Base-by-base conservation (phyloP, 2,113 vertebrate genomes). In the Ictalurus furcatus region DNA sequence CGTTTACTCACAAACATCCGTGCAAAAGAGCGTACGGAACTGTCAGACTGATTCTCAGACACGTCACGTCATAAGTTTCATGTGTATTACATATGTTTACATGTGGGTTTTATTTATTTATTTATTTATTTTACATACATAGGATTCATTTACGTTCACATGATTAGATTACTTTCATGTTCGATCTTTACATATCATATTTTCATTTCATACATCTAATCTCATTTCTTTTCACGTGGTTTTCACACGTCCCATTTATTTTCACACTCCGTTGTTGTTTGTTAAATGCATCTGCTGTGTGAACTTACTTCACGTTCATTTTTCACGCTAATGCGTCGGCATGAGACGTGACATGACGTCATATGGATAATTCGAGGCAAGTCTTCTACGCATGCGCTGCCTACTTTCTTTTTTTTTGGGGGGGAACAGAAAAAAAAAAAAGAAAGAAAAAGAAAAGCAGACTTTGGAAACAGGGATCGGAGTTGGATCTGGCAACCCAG, bases 401-500 rank as follows among this genome's bases (percentile, higher is more conserved):
- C 74, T 74, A 58, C 54, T 76, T n/a, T 52, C 28, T 79, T 79
- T 28, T 40, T 9, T 23, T 44, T 2, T 2, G 40, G 2, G 3
- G 6, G 16, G 7, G 7, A 16, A 8, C 2, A 14, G 13, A 7
- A 3, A 23, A 83, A 28, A 21, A 21, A 30, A 17, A 12, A 58
- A 21, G 13, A 3, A 23, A 82, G n/a, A 34, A 9, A 19, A 17
- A 12, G 4, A 23, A 12, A 58, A 12, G 9, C 34, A 40, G 81
- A 83, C 58, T 83, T 48, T 63, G 34, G 58, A 83, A 40, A 14
- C 4, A 61, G 56, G 58, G n/a, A 13, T 61, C 12, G 0, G n/a
- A 19, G 48, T 63, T 73, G 25, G 59, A 54, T 67, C 81, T 90
- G 90, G 85, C 83, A 89, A 89, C 83, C 69, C 61, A 56, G 88